phyloP scores from a whole-genome alignment of 2,797 vertebrate genomes.

The Babyrousa celebensis region DNA sequence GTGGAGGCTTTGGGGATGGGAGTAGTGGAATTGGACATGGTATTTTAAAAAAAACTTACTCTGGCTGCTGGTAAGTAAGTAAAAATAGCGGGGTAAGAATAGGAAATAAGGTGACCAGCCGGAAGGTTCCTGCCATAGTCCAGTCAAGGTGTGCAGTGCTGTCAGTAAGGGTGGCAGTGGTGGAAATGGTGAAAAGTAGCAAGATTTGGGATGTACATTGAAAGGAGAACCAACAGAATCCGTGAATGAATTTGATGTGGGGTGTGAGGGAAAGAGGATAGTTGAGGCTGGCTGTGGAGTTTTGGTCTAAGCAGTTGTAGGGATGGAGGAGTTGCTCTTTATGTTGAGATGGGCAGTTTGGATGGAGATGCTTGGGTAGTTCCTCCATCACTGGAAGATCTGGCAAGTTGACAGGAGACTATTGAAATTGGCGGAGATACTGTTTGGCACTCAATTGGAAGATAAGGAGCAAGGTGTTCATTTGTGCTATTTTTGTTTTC shows the following conservation, averaged over 20 bases:
- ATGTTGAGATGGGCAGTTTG: not conserved
- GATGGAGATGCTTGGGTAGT: not conserved
- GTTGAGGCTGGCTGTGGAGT: not conserved
- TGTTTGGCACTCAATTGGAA: not conserved
- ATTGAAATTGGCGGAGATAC: not conserved
- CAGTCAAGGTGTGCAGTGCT: not conserved
- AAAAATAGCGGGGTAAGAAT: not conserved
- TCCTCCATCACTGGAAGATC: not conserved
- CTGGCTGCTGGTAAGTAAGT: not conserved
- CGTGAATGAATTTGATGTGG: not conserved
- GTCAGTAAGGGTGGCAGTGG: not conserved
- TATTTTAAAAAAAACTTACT: constrained; percentile 11
- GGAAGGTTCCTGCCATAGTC: not conserved
- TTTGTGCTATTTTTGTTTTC: not conserved
- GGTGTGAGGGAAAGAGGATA: not conserved
- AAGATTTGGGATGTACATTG: not conserved
- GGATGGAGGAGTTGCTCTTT: not conserved
- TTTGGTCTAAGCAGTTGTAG: not conserved
- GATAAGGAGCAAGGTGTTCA: not conserved
- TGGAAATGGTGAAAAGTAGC: not conserved
- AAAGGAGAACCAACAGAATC: not conserved
- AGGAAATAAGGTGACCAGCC: not conserved
- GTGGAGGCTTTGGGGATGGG: not conserved
- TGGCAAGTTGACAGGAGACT: not conserved
- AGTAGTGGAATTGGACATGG: not conserved